phyloP scores from a whole-genome alignment of 2,888 invertebrate species.

The Unio delphinus region DNA sequence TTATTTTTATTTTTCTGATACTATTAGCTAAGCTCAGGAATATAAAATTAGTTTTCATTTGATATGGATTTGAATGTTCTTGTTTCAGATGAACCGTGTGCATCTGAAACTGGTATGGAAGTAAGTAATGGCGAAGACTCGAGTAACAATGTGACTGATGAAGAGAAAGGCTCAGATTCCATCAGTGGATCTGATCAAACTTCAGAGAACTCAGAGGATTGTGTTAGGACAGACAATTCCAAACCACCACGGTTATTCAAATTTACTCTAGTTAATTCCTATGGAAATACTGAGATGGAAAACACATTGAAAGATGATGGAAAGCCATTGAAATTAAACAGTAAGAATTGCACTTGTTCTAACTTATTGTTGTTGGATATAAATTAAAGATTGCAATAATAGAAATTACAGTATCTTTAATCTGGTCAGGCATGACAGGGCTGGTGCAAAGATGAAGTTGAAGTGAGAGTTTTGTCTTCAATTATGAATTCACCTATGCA shows the following conservation, averaged over 20 bases:
- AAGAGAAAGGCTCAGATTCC: conserved; percentile 2
- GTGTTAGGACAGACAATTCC: conserved; percentile 7
- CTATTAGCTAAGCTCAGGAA: background rate
- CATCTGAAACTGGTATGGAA: conserved; percentile 32
- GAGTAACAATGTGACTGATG: conserved; percentile 19
- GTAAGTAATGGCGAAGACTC: conserved; percentile 36
- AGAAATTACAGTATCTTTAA: no score
- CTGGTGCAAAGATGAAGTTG: no score
- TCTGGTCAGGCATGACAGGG: no score
- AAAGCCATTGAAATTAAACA: conserved; percentile 62
- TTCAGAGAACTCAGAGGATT: conserved; percentile 10
- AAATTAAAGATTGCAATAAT: no score
- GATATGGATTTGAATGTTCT: conserved; percentile 10
- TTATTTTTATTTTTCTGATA: background rate
- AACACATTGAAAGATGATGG: conserved; percentile 64
- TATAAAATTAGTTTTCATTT: conserved; percentile 9
- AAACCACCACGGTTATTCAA: conserved; percentile 56
- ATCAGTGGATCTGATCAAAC: conserved; percentile 23
- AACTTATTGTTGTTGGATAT: no score
- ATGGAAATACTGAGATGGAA: conserved; percentile 67
- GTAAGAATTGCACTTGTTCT: conserved; percentile 46
- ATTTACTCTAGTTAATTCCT: conserved; percentile 68
- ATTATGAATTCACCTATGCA: no score
- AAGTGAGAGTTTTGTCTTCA: no score
- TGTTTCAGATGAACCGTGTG: background rate